phyloP scores from a whole-genome alignment of 2,113 vertebrate species.

The Buteo buteo region DNA sequence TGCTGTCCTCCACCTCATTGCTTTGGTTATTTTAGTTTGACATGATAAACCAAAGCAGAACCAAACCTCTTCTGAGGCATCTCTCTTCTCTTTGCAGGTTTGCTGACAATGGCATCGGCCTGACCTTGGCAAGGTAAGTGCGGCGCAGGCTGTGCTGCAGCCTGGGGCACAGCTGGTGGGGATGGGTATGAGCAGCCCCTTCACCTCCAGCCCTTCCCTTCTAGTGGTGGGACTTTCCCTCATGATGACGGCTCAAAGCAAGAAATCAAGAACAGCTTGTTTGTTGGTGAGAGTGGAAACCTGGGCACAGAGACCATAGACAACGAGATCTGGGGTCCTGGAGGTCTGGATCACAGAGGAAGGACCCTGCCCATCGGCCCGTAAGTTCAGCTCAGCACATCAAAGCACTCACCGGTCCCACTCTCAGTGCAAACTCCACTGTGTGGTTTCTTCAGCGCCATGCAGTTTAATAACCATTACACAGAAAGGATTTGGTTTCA shows the following conservation, averaged over 20 bases:
- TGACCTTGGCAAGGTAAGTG: slow-evolving; percentile 91
- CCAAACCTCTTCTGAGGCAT: not conserved
- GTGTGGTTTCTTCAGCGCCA: not conserved
- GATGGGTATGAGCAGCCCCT: not conserved
- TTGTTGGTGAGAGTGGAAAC: slow-evolving; percentile 94
- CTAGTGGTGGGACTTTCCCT: slow-evolving; percentile 94
- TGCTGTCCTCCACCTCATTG: not conserved
- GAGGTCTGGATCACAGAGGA: slow-evolving; percentile 82
- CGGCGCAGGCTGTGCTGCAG: not conserved
- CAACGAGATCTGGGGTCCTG: slow-evolving; percentile 86
- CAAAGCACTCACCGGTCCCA: not conserved
- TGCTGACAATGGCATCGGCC: slow-evolving; percentile 95
- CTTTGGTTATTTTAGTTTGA: not conserved
- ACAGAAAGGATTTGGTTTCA: not conserved
- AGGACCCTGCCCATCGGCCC: slow-evolving; percentile 88
- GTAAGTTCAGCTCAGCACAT: slow-evolving; percentile 73
- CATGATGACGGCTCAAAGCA: slow-evolving; percentile 94
- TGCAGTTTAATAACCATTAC: not conserved
- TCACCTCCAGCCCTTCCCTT: slow-evolving; percentile 2
- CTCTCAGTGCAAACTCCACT: not conserved
- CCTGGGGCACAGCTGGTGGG: not conserved
- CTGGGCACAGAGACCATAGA: slow-evolving; percentile 79
- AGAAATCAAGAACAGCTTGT: slow-evolving; percentile 93
- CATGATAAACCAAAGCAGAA: not conserved
- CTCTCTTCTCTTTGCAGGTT: slow-evolving; percentile 77